Base-by-base conservation (phyloP, 2,797 vertebrate genomes). In the Sebastes taczanowskii region DNA sequence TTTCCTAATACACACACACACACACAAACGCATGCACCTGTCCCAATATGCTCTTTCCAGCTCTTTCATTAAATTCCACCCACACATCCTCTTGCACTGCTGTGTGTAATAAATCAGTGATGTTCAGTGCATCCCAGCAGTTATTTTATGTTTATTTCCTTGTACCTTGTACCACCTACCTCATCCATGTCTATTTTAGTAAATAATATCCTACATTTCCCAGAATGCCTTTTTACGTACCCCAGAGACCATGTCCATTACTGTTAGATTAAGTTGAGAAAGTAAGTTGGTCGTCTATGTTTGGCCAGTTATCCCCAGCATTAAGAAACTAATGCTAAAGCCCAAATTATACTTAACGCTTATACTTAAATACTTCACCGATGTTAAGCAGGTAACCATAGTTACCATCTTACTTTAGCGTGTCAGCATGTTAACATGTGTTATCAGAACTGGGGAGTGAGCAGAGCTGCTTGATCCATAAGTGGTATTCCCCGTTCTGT, bases 11-110 rank as follows among this genome's bases (percentile, higher is more conserved):
- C 64, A 73, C 68, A 71, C 67, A 73, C 68, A 71, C 67, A 78
- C 7, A 69, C 65, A 77, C 73, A 77, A 61, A 71, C 20, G 61
- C 62, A 64, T 4, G 66, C 71, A 84, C 27, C 56, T 69, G 74
- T 61, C 64, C 63, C 70, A 69, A 56, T 71, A 66, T 81, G 66
- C 71, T 77, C 59, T 64, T 70, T 83, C 42, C n/a, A 65, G 74
- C 49, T 55, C 63, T 83, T 81, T 77, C 69, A 74, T 77, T 74
- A 85, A 74, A 85, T 77, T 83, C 72, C 58, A 78, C 62, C 73
- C 63, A 81, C 80, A 67, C 55, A 32, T 27, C 34, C 56, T 61
- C 32, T 58, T 56, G 65, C 68, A n/a, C 49, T 70, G 80, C 68
- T 42, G 52, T 67, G 25, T 75, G 76, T 69, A 69, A 85, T 83